A percentile compares a stretch with the other conserved stretches of the same genome.
Evolutionary conservation across 2,888 invertebrate genomes (phyloP).

Genomic region (Cheilosia impressa): DNA sequence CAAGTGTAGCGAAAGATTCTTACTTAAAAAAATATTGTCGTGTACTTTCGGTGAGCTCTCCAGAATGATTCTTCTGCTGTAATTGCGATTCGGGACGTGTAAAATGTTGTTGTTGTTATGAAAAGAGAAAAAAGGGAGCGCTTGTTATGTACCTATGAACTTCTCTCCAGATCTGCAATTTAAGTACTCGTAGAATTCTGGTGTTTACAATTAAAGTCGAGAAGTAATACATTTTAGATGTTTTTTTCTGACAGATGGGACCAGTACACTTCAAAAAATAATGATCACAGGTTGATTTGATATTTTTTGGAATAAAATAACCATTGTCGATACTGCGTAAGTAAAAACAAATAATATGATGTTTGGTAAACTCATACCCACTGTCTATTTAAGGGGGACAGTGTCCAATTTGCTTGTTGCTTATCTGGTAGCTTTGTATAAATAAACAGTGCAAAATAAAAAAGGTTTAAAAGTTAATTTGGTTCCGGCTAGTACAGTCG

Average conservation of each 20-base stretch:
- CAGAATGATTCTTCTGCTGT: not conserved
- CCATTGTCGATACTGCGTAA: no score
- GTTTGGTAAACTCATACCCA: no score
- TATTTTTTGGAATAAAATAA: no score
- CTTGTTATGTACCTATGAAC: not conserved
- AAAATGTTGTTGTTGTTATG: slow-evolving; percentile 2
- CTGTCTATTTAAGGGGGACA: no score
- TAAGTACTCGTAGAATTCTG: slow-evolving; percentile 8
- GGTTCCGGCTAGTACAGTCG: no score
- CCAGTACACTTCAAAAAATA: not conserved
- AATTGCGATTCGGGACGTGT: slow-evolving; percentile 10
- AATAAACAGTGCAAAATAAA: no score
- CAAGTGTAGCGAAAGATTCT: slow-evolving; percentile 7
- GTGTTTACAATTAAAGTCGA: slow-evolving; percentile 19
- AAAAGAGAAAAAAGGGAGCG: not conserved
- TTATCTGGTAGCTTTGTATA: no score
- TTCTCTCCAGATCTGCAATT: not conserved
- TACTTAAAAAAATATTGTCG: not conserved
- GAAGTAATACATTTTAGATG: slow-evolving; percentile 2
- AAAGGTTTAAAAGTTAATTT: no score
- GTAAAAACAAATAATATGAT: no score
- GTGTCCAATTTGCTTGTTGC: no score
- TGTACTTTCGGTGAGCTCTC: not conserved
- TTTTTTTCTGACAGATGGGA: not conserved
- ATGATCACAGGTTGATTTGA: not conserved